These are phyloP conservation scores for Galerucella pusilla DNA, from an alignment of 2,888 invertebrate genomes.

Conservation along the genomic window DNA sequence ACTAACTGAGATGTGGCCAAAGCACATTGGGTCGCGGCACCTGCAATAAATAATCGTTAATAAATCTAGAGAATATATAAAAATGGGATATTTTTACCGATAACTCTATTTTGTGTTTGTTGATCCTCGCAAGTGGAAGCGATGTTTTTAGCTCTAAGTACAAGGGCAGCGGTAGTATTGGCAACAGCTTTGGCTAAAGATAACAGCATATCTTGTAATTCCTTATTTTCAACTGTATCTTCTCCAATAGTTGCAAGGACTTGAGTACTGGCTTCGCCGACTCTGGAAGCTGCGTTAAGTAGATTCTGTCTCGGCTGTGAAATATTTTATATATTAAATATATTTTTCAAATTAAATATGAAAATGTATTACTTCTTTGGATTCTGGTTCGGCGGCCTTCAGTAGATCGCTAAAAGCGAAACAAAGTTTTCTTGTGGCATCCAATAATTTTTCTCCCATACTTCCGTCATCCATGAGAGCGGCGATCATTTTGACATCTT, in stretches of 20 bases:
- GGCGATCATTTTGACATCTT: constrained; percentile 93
- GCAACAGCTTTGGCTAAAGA: constrained; percentile 97
- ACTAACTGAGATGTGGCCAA: constrained; percentile 97
- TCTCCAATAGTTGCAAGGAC: constrained; percentile 94
- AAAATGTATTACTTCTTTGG: constrained; percentile 71
- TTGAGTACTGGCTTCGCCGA: constrained; percentile 96
- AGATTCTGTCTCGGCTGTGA: constrained; percentile 84
- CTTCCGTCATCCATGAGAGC: constrained; percentile 90
- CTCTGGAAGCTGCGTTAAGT: constrained; percentile 93
- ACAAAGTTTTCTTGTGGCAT: constrained; percentile 92
- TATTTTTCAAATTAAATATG: neutral
- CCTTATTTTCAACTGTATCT: constrained; percentile 86
- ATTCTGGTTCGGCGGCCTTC: constrained; percentile 94
- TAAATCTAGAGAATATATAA: neutral
- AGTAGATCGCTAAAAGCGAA: constrained; percentile 94
- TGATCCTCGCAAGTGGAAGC: constrained; percentile 89
- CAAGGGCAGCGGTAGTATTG: constrained; percentile 96
- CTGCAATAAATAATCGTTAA: neutral
- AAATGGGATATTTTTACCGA: constrained; percentile 60
- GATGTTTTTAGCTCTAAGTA: constrained; percentile 95
- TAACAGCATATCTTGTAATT: constrained; percentile 88
- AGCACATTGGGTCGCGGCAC: constrained; percentile 96
- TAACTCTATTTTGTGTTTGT: constrained; percentile 86
- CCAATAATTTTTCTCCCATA: constrained; percentile 86
- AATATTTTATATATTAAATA: constrained; percentile 8